Evolutionary conservation across 2,113 vertebrate species (phyloP), one percentile per base, ranked within the genome.

Genomic region (Myotis lucifugus): DNA sequence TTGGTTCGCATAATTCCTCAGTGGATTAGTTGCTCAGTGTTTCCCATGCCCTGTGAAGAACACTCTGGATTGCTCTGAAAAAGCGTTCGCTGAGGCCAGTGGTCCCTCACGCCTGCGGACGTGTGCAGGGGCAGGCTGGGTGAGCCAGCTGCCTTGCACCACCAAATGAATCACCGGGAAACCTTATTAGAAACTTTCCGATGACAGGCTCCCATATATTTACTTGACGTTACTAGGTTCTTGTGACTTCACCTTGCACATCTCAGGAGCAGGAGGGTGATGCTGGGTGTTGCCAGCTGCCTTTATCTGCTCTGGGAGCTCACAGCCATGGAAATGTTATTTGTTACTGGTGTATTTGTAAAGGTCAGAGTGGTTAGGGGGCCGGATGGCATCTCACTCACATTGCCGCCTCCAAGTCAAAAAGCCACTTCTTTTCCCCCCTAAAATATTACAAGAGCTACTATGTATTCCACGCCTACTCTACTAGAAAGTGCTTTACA

Each of bases 101-200:
- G 98, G 96, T 95, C 96, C 93, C 84, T 98, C 97, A 98, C 88
- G 77, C 96, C 83, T 82, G 40, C 52, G 79, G 96, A 96, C 97
- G 81, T 93, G 96, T 93, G 88, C 91, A 94, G 96, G 76, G 90
- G 72, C 97, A 96, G 94, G 69, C 92, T 74, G 61, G 11, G 96
- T 81, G 97, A 96, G 97, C 98, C 95, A 97, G 94, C 96, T 81
- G 77, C 95, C 50, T 94, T 37, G 93, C 8, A 34, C 96, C 97
- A 97, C 96, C 97, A 94, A 96, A 94, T 97, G 96, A 97, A 98
- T 98, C 97, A 98, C 88, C 91, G 83, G 86, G 94, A 97, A 98
- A 97, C 73, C 95, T 94, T 97, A 97, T 97, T 98, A 97, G 97
- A 85, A 97, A 97, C 96, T 91, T 97, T 95, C 82, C 91, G 96